phyloP scores from a whole-genome alignment of 2,888 invertebrate genomes.

The Acleris cristana region DNA sequence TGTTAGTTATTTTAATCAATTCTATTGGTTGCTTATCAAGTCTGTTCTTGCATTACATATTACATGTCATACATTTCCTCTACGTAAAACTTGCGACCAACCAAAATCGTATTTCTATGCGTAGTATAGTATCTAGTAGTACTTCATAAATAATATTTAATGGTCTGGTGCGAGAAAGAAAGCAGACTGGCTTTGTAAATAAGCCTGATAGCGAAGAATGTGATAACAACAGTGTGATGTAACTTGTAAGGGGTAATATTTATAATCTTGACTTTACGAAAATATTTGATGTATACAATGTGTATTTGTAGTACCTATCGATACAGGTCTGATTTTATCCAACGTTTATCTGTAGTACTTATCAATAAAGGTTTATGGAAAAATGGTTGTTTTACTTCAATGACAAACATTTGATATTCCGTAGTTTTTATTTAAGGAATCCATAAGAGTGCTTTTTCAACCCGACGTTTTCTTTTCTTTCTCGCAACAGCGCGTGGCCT shows the following conservation, averaged over 20 bases:
- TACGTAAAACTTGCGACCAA: too few relatives aligned
- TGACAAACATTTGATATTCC: constrained; percentile 33
- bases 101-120: neutral
- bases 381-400: constrained; percentile 36
- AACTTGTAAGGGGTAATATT: constrained; percentile 15
- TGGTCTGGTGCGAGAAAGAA: neutral
- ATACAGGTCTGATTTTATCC: neutral
- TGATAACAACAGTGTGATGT: constrained; percentile 33
- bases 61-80: too few relatives aligned
- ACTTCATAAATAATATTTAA: neutral
- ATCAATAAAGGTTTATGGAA: constrained; percentile 41
- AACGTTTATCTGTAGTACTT: neutral
- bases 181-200: constrained; percentile 13
- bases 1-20: too few relatives aligned
- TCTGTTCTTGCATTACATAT: too few relatives aligned
- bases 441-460: constrained; percentile 80
- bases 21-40: too few relatives aligned
- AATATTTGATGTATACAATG: constrained; percentile 5
- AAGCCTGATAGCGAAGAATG: constrained; percentile 21
- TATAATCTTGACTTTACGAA: neutral
- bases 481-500: constrained; percentile 85
- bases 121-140: neutral
- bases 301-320: too few relatives aligned
- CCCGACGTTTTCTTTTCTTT: constrained; percentile 65
- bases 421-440: constrained; percentile 77